Base-by-base conservation (phyloP, 2,797 vertebrate genomes). In the Hypotaenidia philippensis region DNA sequence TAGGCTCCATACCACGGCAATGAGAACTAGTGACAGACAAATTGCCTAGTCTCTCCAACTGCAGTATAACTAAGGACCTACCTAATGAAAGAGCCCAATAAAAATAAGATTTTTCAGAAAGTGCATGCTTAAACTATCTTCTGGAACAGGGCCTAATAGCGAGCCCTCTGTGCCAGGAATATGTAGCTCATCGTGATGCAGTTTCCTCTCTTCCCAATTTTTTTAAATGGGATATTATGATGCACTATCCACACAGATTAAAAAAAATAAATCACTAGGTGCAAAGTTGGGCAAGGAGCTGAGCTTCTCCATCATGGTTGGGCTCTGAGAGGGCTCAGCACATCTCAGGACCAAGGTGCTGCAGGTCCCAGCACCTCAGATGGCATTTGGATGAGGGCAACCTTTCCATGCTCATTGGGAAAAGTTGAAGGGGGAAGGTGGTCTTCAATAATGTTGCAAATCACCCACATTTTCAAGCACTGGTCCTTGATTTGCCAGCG, bases 401-500 rank as follows among this genome's bases (percentile, higher is more conserved):
- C 56, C 36, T 53, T 83, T 87, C 61, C 64, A 49, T 27, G 13
- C 63, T 82, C 16, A 6, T 26, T 14, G 18, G 60, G 49, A 76
- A 36, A 82, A 83, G 44, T 34, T 63, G 55, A 83, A 88, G 59
- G 70, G 49, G 75, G 55, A 65, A 31, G 57, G 36, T 60, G 25
- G 57, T 89, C 47, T 77, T 95, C 55, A 75, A 71, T 80, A 91
- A 87, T 31, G 44, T 69, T 87, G 55, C 89, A 89, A 90, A 91
- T 86, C 86, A 84, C 36, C 66, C 61, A 41, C 9, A 3, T 49
- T 93, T 93, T 80, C 45, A 92, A 93, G 90, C 23, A 21, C 60
- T n/a, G 79, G 53, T 41, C 83, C 84, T 90, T 82, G 61, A 82
- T 96, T 92, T 90, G 69, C 94, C 89, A 69, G 83, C 11, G 10